Evolutionary conservation across 2,797 vertebrate genomes (phyloP).

Genomic region (Tiaroga cobitis): DNA sequence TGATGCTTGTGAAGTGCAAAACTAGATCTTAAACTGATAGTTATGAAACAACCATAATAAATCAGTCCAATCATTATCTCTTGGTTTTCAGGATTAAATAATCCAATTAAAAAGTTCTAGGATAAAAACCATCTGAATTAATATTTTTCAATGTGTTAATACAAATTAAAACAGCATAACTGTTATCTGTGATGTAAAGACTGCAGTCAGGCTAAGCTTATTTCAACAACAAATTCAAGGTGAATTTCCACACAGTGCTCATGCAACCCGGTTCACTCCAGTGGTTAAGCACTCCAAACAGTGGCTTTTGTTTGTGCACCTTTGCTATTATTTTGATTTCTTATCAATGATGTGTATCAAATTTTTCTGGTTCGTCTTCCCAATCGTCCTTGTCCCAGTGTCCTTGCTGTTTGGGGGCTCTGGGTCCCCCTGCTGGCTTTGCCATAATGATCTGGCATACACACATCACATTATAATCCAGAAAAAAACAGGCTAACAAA

Average conservation of each 20-base stretch:
- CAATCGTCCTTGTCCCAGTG: constrained; percentile 93
- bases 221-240: constrained; percentile 43
- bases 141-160: not conserved
- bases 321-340: constrained; percentile 63
- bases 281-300: constrained; percentile 68
- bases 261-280: constrained; percentile 64
- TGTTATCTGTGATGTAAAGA: not conserved
- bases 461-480: constrained; percentile 43
- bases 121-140: not conserved
- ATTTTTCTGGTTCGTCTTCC: constrained; percentile 86
- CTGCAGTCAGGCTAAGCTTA: not conserved
- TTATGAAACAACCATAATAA: not conserved
- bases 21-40: not conserved
- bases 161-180: not conserved
- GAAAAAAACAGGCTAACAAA: not conserved
- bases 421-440: constrained; percentile 92
- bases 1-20: not conserved
- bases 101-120: not conserved
- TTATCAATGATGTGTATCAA: constrained; percentile 82
- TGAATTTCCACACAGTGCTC: constrained; percentile 46
- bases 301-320: constrained; percentile 70
- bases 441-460: constrained; percentile 92
- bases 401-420: constrained; percentile 87
- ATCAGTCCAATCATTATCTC: not conserved
- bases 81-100: not conserved